phyloP scores from a whole-genome alignment of 2,888 invertebrate species.

The Altica lythri region DNA sequence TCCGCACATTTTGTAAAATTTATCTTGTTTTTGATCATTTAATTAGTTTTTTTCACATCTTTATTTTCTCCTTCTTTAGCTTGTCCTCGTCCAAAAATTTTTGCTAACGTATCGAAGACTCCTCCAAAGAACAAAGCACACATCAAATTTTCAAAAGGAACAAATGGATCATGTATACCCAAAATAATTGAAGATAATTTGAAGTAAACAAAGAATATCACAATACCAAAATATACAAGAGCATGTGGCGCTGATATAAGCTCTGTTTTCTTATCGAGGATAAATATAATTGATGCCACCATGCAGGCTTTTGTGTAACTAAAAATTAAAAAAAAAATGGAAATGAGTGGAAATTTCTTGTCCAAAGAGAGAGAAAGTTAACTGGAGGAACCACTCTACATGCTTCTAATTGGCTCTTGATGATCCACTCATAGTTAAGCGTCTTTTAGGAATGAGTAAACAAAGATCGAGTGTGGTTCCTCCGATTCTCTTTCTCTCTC shows the following conservation, averaged over 20 bases:
- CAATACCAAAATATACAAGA: constrained; percentile 95
- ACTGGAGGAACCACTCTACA: too few species aligned
- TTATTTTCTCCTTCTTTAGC: constrained; percentile 77
- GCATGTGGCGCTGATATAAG: constrained; percentile 96
- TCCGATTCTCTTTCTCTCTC: too few species aligned
- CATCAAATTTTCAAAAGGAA: constrained; percentile 97
- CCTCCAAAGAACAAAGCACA: constrained; percentile 97
- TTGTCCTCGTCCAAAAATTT: constrained; percentile 82
- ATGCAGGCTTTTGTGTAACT: constrained; percentile 97
- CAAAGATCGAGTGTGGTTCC: too few species aligned
- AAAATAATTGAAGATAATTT: constrained; percentile 94
- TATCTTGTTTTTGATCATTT: constrained; percentile 47
- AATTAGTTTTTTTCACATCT: constrained; percentile 83
- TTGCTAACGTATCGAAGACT: constrained; percentile 95
- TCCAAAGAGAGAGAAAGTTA: too few species aligned
- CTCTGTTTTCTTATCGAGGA: constrained; percentile 95
- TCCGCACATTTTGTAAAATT: constrained; percentile 50
- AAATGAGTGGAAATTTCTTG: neutral
- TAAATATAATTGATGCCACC: constrained; percentile 94
- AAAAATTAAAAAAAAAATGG: constrained; percentile 51
- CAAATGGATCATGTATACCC: constrained; percentile 98
- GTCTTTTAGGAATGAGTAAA: too few species aligned
- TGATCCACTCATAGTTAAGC: too few species aligned
- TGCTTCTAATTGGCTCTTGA: too few species aligned
- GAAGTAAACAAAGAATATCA: constrained; percentile 96